Conservation (phyloP, 2,888 invertebrate species). For the Drosophila koepferae region DNA sequence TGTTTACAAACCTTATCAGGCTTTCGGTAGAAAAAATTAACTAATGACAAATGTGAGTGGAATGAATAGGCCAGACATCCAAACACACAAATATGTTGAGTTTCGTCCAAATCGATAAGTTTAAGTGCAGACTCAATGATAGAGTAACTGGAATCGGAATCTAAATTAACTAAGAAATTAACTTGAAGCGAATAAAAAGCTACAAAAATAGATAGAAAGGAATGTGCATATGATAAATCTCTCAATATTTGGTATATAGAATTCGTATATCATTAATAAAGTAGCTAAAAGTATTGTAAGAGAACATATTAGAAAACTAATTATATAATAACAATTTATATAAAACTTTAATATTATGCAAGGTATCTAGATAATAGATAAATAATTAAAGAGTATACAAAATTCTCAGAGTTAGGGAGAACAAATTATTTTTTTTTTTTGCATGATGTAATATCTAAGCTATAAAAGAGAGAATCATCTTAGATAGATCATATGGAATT, state of each 20-base stretch:
- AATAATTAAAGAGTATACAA: no score
- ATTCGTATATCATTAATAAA: not conserved
- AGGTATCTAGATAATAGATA: no score
- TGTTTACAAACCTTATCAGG: constrained; percentile 41
- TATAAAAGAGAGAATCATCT: no score
- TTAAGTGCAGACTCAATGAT: constrained; percentile 21
- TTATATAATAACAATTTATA: no score
- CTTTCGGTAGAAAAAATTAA: not conserved
- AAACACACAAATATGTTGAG: not conserved
- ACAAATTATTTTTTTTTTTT: no score
- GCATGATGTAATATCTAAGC: no score
- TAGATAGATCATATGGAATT: not conserved
- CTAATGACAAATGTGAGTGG: constrained; percentile 36
- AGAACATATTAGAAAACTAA: no score
- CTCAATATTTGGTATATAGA: not conserved
- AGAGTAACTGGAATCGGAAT: constrained; percentile 14
- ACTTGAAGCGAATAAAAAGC: constrained; percentile 3
- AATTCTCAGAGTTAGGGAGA: no score
- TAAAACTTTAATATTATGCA: no score
- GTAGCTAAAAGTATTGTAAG: no score
- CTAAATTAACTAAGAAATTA: constrained; percentile 9
- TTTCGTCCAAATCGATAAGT: constrained; percentile 49
- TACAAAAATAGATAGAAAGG: not conserved
- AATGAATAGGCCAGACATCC: constrained; percentile 17
- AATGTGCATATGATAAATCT: not conserved